A percentile compares a stretch with the other conserved stretches of the same genome.
These are phyloP conservation scores for Callosobruchus maculatus DNA, from an alignment of 2,888 invertebrate species.

Conservation along the genomic window DNA sequence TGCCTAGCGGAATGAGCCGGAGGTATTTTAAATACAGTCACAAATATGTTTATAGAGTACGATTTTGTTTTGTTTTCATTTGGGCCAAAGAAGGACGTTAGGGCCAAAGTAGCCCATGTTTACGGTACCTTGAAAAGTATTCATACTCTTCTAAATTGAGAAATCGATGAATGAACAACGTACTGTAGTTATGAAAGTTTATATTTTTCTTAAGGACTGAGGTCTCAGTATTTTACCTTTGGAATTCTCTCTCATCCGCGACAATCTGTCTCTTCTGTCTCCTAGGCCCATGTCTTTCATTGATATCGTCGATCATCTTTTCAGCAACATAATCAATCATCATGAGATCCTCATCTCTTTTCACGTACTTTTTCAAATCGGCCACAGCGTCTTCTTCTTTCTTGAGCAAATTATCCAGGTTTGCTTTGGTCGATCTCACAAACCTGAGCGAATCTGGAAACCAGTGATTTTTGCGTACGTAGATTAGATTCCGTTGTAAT, in stretches of 20 bases:
- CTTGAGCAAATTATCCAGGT: conserved; percentile 3
- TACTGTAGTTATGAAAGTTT: too few species aligned
- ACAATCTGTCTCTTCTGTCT: conserved; percentile 4
- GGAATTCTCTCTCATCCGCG: background rate
- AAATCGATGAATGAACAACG: too few species aligned
- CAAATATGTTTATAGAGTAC: too few species aligned
- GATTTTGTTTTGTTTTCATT: too few species aligned
- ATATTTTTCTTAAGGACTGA: too few species aligned
- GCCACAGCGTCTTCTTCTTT: conserved; percentile 6
- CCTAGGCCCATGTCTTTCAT: conserved; percentile 13
- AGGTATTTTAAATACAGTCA: too few species aligned
- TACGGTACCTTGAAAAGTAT: too few species aligned
- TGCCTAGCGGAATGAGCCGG: too few species aligned
- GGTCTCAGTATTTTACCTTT: background rate
- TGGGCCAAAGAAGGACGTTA: too few species aligned
- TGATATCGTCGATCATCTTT: conserved; percentile 21
- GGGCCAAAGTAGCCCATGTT: too few species aligned
- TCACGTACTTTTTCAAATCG: conserved; percentile 9
- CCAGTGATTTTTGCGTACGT: conserved; percentile 14
- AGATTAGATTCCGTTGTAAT: conserved; percentile 11
- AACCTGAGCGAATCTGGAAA: conserved; percentile 7
- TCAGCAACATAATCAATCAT: conserved; percentile 25
- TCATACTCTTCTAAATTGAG: too few species aligned
- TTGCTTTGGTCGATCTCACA: conserved; percentile 3
- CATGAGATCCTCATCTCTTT: conserved; percentile 14